phyloP scores from a whole-genome alignment of 1,140 invertebrate species.

The Wiebesia pumilae region DNA sequence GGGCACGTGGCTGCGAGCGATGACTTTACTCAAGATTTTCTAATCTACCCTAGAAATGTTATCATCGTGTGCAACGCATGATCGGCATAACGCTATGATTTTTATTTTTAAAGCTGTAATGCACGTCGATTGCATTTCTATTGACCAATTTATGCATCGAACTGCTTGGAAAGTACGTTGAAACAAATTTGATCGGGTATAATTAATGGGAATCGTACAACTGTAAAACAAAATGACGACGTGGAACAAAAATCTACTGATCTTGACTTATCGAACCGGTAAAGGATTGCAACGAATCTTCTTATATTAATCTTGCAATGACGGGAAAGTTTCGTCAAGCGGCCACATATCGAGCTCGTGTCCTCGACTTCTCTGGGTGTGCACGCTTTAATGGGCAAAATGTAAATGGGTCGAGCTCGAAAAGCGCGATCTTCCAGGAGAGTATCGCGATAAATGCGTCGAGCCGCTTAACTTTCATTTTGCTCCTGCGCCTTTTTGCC shows the following conservation, averaged over 20 bases:
- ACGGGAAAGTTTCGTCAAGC: too few species aligned
- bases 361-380: not conserved
- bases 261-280: too few species aligned
- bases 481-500: slow-evolving; percentile 7
- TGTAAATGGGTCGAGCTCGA: slow-evolving; percentile 21
- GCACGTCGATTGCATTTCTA: too few species aligned
- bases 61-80: not conserved
- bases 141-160: not conserved
- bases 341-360: too few species aligned
- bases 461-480: slow-evolving; percentile 66
- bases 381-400: not conserved
- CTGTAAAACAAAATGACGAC: too few species aligned
- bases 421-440: slow-evolving; percentile 38
- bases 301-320: too few species aligned
- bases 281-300: too few species aligned
- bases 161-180: not conserved
- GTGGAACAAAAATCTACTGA: too few species aligned
- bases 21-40: not conserved
- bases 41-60: not conserved
- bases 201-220: too few species aligned
- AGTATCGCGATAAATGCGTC: slow-evolving; percentile 62
- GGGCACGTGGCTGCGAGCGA: not conserved
- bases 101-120: not conserved
- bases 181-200: not conserved
- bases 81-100: not conserved